Evolutionary conservation across 1,140 invertebrate species (phyloP), one percentile per base, ranked within the genome.

Genomic region (Hypsibius dujardini): DNA sequence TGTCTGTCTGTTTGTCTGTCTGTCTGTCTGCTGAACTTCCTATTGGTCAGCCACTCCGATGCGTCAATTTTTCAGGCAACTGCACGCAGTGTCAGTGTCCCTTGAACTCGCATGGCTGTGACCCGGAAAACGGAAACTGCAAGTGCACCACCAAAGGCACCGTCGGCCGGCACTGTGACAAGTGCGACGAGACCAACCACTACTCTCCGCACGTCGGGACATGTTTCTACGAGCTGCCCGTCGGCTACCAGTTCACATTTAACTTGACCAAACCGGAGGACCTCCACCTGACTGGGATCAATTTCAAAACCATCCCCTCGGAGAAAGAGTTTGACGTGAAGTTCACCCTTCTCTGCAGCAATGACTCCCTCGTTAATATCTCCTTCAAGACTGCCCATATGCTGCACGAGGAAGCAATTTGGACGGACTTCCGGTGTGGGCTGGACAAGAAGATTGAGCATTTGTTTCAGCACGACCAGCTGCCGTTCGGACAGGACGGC

Each of bases 181-280:
- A 87, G 78, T 96, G 93, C 80, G 93, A 96, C 78, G 86, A 87
- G 46, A 85, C 86, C 56, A 92, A 93, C 80, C 89, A 94, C 74
- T 98, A 98, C 80, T 86, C 88, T 77, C 92, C 92, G 0, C 90
- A 96, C 73, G 88, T 89, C 78, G 92, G 90, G 73, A 91, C 91
- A 0, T 98, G 94, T 81, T 96, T 92, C 79, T 98, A 95, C 81
- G 90, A 95, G 76, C 82, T 98, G 50, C 87, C 90, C 3, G 95
- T 96, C 69, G 94, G 98, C 80, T 98, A 95, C 79, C 92, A 95
- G 78, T 97, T 96, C 80, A 98, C 93, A 0, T 98, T 97, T 79
- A 96, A 97, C 81, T 81, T 98, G 70, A 95, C 92, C 0, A 96
- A 87, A 79, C 89, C 90, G 75, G 92, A 95, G 76, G 92, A 96